Conservation (phyloP, 2,797 vertebrate species). For the Eurystomus glaucurus region DNA sequence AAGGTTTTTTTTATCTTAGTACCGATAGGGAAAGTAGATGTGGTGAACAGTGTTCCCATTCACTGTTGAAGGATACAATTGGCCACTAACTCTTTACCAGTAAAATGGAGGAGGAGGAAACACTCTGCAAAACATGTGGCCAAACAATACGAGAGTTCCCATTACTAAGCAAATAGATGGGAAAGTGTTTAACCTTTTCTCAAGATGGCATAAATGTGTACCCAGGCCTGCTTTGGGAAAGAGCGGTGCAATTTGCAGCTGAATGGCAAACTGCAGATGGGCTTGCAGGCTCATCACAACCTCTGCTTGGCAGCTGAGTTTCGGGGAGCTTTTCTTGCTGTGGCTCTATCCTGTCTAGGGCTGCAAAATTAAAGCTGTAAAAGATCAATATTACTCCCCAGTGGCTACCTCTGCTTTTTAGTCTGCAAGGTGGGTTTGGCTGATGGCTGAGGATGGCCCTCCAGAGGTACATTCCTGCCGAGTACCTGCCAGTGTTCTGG, state of each 20-base stretch:
- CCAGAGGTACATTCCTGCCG: background rate
- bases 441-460: background rate
- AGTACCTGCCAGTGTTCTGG: background rate
- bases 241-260: accelerated
- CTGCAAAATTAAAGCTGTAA: background rate
- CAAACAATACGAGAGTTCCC: background rate
- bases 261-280: background rate
- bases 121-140: background rate
- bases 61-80: background rate
- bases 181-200: background rate
- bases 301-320: background rate
- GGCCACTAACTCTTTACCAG: background rate
- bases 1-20: background rate
- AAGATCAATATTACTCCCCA: background rate
- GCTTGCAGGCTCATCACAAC: background rate
- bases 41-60: background rate
- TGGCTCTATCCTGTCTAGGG: background rate
- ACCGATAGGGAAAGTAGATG: background rate
- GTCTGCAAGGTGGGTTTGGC: background rate
- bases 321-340: background rate
- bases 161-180: background rate
- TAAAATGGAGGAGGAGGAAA: constrained; percentile 11
- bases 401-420: background rate
- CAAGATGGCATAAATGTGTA: accelerated
- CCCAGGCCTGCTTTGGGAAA: background rate